Evolutionary conservation across 2,113 vertebrate species (phyloP).

Genomic region (Indicator maculatus): DNA sequence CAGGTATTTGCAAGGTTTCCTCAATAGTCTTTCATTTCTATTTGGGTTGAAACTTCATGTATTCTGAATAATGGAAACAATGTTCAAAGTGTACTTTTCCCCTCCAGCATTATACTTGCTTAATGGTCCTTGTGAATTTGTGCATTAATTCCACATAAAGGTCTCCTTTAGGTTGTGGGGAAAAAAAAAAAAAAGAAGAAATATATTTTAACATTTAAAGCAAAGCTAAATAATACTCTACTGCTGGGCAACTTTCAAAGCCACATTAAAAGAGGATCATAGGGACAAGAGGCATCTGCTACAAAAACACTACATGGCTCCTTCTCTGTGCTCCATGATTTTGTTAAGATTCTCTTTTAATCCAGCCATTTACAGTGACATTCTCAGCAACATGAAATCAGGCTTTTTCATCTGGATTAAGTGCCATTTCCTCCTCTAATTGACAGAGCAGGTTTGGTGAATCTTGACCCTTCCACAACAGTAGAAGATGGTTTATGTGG

Average conservation of each 20-base stretch:
- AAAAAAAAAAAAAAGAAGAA: background rate
- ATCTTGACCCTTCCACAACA: background rate
- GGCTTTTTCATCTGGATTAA: slow-evolving; percentile 28
- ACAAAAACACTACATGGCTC: slow-evolving; percentile 60
- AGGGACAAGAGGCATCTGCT: background rate
- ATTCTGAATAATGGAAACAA: slow-evolving; percentile 44
- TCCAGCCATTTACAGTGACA: background rate
- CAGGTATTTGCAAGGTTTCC: slow-evolving; percentile 15
- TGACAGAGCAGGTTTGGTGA: background rate
- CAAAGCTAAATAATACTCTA: slow-evolving; percentile 57
- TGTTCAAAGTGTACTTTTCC: slow-evolving; percentile 31
- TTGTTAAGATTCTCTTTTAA: slow-evolving; percentile 35
- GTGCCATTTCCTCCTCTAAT: background rate
- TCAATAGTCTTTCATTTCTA: slow-evolving; percentile 35
- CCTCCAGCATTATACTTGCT: background rate
- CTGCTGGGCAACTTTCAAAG: slow-evolving; percentile 58
- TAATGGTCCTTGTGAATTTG: slow-evolving; percentile 35
- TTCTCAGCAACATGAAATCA: background rate
- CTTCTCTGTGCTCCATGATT: background rate
- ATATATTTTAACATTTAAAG: slow-evolving; percentile 49
- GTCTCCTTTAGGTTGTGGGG: background rate
- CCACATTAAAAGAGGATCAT: background rate
- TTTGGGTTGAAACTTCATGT: background rate
- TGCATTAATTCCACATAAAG: background rate
- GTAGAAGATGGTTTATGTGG: too few relatives aligned